Evolutionary conservation across 2,113 vertebrate species (phyloP).

Genomic region (Electrona antarctica): DNA sequence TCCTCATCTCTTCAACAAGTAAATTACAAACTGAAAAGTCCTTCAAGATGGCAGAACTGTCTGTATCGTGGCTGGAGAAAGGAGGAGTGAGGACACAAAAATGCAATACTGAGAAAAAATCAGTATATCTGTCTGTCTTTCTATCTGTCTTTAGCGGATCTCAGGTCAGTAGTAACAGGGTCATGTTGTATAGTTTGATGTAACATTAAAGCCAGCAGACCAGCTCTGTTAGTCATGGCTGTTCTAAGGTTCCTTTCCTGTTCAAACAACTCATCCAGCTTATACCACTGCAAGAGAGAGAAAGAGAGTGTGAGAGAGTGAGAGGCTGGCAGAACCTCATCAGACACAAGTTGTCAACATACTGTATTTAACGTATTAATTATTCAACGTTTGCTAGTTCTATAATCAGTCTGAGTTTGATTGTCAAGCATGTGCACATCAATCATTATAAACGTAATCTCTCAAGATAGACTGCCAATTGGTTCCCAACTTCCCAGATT

Average conservation of each 20-base stretch:
- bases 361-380: neutral
- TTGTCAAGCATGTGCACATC: no score
- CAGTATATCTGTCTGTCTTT: neutral
- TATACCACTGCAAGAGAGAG: conserved; percentile 84
- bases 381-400: neutral
- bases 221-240: conserved; percentile 91
- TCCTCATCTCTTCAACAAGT: no score
- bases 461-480: no score
- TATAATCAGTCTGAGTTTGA: no score
- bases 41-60: neutral
- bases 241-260: conserved; percentile 90
- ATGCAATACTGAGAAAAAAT: no score
- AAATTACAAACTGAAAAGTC: no score
- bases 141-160: conserved; percentile 85
- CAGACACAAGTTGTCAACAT: neutral
- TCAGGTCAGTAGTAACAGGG: conserved; percentile 87
- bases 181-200: conserved; percentile 94
- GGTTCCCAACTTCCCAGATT: no score
- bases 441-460: neutral
- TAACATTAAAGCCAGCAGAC: conserved; percentile 89
- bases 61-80: neutral
- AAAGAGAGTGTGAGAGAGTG: neutral
- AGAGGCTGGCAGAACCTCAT: neutral
- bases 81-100: no score
- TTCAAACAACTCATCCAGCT: conserved; percentile 91